Base-by-base conservation (phyloP, 2,888 invertebrate genomes). In the Xanthia togata region DNA sequence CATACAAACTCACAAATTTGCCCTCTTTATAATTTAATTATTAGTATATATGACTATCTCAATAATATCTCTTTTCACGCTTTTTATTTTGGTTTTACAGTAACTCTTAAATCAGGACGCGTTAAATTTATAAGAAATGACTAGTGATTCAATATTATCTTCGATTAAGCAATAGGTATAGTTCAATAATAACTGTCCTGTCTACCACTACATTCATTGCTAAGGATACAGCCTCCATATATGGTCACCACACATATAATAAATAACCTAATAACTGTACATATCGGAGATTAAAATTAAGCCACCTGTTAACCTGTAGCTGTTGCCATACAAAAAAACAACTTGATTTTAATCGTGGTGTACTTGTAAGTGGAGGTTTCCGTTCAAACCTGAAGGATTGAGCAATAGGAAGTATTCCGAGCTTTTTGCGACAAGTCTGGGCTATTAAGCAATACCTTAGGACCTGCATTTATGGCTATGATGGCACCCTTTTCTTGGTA, bases 381-480 rank as follows among this genome's bases (percentile, higher is more conserved):
- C 84, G 84, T 67, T 70, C 9, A 78, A 80, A 86, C 78, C 86
- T 78, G 79, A 60, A 75, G 35, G 26, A 44, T 87, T 86, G 62
- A 41, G 80, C 75, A 87, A 84, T 78, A 64, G 88, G 87, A 87
- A 88, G 80, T 86, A 57, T 70, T 75, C 75, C 20, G 65, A 82
- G 59, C 76, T 86, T 86, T 88, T 88, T 88, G 72, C 68, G 9
- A 60, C n/a, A 59, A 20, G 47, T 70, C 68, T 68, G 26, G 14
- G 5, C n/a, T 38, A 44, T 83, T 83, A 41, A 14, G 79, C 70
- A 87, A 86, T 74, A 26, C 44, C 9, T 62, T 2, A 60, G 35
- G 23, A 0, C n/a, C n/a, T n/a, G 70, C 69, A 14, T 85, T 12
- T 63, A 67, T 12, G 59, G 83, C 0, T 0, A 1, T 71, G 79